Evolutionary conservation across 2,797 vertebrate genomes (phyloP).

Genomic region (Diplodus puntazzo): DNA sequence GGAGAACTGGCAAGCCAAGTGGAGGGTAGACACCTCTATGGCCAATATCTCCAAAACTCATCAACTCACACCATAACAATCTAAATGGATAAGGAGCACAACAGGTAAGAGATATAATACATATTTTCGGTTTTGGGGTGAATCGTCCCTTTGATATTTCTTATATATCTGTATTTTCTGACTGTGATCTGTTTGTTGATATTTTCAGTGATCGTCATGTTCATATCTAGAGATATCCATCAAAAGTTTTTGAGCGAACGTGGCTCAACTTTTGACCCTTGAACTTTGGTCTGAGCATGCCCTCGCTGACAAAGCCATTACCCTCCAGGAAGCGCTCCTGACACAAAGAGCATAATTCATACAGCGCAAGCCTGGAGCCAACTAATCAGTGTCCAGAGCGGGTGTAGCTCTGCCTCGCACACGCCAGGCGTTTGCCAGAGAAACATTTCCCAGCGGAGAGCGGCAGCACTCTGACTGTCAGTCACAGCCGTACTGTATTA

Average conservation of each 20-base stretch:
- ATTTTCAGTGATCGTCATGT: background rate
- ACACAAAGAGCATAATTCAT: constrained; percentile 85
- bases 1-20: no score
- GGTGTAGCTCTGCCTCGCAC: constrained; percentile 63
- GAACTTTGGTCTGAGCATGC: constrained; percentile 50
- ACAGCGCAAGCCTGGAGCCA: constrained; percentile 60
- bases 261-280: constrained; percentile 70
- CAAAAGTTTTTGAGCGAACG: constrained; percentile 29
- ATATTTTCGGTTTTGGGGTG: no score
- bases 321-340: constrained; percentile 50
- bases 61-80: no score
- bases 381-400: constrained; percentile 80
- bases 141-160: no score
- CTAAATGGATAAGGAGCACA: no score
- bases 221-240: background rate
- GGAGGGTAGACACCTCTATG: no score
- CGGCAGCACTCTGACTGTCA: constrained; percentile 63
- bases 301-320: constrained; percentile 53
- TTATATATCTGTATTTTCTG: background rate
- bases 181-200: background rate
- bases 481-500: constrained; percentile 52
- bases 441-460: constrained; percentile 73
- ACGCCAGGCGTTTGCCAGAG: constrained; percentile 55
- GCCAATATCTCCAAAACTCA: no score
- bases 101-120: no score